Evolutionary conservation across 2,888 invertebrate genomes (phyloP).

Genomic region (Chrysolina haemoptera): DNA sequence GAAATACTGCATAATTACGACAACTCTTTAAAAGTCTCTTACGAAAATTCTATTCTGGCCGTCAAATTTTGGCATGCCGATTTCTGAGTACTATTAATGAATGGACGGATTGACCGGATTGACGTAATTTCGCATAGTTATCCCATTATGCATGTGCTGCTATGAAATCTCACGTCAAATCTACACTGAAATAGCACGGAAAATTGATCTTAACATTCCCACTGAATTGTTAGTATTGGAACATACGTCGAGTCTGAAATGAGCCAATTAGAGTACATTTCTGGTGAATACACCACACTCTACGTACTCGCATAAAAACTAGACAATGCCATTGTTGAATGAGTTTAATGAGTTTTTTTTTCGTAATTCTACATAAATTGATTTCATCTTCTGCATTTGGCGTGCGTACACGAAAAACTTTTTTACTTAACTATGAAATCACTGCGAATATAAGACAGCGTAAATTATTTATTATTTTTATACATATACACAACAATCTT

Average conservation of each 20-base stretch:
- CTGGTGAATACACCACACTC: background rate
- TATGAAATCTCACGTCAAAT: conserved; percentile 28
- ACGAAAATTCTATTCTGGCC: no score
- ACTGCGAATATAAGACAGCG: no score
- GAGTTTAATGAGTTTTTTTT: no score
- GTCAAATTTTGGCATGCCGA: conserved; percentile 42
- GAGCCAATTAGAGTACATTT: conserved; percentile 3
- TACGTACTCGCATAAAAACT: background rate
- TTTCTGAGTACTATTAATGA: conserved; percentile 45
- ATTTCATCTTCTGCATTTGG: no score
- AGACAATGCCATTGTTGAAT: background rate
- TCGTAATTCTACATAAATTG: no score
- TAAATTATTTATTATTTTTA: no score
- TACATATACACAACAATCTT: no score
- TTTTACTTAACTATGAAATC: no score
- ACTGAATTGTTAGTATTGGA: conserved; percentile 24
- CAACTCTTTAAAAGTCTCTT: background rate
- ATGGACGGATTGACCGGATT: conserved; percentile 46
- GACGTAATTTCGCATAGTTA: conserved; percentile 38
- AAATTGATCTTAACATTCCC: conserved; percentile 16
- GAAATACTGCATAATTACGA: background rate
- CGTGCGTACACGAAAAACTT: no score
- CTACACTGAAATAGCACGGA: conserved; percentile 29
- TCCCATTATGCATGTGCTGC: conserved; percentile 29
- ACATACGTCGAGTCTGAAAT: conserved; percentile 14